Evolutionary conservation across 2,888 invertebrate genomes (phyloP), one percentile per base, ranked within the genome.

Genomic region (Scrobipalpa atriplicella): DNA sequence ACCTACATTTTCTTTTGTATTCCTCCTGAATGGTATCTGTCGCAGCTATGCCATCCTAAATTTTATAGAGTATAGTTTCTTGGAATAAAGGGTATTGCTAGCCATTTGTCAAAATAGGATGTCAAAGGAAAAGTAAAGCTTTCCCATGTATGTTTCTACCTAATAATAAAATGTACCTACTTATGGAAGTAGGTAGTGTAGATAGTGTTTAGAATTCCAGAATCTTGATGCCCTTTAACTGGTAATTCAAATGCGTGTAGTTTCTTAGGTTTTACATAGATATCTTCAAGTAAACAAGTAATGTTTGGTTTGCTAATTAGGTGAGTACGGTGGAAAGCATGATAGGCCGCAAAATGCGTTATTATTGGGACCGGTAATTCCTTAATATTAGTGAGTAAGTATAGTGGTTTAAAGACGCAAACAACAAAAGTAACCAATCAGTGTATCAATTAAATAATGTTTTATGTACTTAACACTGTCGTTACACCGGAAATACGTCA

Each of bases 401-500:
- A 43, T 13, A 29, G 29, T 43, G 43, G 43, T 43, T 43, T 43
- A 13, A 13, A 3, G 11, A 43, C 13, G 13, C 43, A 0, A 43
- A 43, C 43, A 43, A 41, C 9, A 7, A n/a, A 43, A 13, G 43
- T 13, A 10, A 2, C 1, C 10, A 10, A 11, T 29, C 29, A 36
- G n/a, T 36, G 7, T 21, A 9, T 21, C 58, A 58, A 56, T 58
- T 58, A 58, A 58, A 36, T 58, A 58, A 58, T 58, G 21, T 58
- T 36, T 13, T 58, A n/a, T 29, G n/a, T 58, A 58, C 16, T 58
- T 58, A 58, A 61, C 18, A 61, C 7, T 41, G 39, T 61, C 16
- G 11, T 63, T n/a, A 63, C 16, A 52, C 63, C 21, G 63, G 63
- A 63, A 60, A 52, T 51, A 61, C 21, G 56, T 62, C 65, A 63